Conservation (phyloP, 2,797 vertebrate genomes). For the Esox lucius region DNA sequence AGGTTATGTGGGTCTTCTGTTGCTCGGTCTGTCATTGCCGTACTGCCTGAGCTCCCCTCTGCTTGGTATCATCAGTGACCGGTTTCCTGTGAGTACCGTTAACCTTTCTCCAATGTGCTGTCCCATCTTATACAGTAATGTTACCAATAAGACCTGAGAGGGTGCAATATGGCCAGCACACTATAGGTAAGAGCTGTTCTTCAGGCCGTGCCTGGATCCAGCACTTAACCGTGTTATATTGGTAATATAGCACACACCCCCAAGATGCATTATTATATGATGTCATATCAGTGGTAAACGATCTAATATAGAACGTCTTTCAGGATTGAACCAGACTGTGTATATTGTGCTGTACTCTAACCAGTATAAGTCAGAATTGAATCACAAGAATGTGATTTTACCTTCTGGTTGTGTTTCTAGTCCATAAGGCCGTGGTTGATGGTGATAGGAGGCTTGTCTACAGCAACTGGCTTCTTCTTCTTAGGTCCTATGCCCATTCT, state of each 20-base stretch:
- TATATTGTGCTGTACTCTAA: too few relatives aligned
- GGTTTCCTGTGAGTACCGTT: slow-evolving; percentile 81
- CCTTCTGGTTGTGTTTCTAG: slow-evolving; percentile 64
- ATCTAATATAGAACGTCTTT: neutral
- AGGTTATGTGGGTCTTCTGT: slow-evolving; percentile 88
- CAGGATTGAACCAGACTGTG: too few relatives aligned
- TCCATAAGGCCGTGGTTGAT: slow-evolving; percentile 80
- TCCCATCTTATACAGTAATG: neutral
- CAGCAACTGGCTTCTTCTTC: slow-evolving; percentile 80
- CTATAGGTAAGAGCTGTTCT: too few relatives aligned
- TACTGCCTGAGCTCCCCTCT: slow-evolving; percentile 87
- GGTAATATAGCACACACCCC: too few relatives aligned
- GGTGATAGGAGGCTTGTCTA: slow-evolving; percentile 77
- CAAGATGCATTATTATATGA: too few relatives aligned
- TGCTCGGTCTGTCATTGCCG: slow-evolving; percentile 85
- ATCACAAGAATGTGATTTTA: neutral
- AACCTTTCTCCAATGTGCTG: neutral
- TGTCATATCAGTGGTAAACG: neutral
- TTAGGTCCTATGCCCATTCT: slow-evolving; percentile 89
- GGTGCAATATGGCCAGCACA: too few relatives aligned
- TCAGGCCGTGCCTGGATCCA: too few relatives aligned
- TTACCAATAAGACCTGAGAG: too few relatives aligned
- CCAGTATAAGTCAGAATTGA: neutral
- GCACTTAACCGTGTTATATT: too few relatives aligned
- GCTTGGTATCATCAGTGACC: slow-evolving; percentile 86